phyloP scores from a whole-genome alignment of 2,113 vertebrate genomes.

The Herpailurus yagouaroundi region DNA sequence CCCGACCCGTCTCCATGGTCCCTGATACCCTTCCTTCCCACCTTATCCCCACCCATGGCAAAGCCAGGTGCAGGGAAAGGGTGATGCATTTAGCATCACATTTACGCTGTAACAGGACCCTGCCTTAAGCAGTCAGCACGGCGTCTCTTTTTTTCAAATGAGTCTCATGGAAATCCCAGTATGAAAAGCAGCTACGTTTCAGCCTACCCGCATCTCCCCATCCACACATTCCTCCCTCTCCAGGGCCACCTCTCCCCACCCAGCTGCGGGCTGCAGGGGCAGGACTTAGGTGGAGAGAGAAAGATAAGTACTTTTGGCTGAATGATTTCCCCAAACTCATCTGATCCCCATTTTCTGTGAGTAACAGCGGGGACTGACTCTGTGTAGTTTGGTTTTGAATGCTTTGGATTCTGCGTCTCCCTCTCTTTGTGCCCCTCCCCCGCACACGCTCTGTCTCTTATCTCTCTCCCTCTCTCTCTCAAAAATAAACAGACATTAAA shows the following conservation, averaged over 20 bases:
- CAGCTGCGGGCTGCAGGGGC: neutral
- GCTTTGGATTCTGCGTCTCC: too few relatives aligned
- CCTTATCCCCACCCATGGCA: too few relatives aligned
- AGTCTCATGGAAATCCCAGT: neutral
- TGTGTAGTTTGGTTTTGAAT: too few relatives aligned
- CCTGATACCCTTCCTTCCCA: neutral
- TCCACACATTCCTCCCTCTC: rapidly evolving
- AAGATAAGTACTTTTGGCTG: neutral
- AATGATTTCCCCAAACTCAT: neutral
- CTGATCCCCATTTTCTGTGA: neutral
- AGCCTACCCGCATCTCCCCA: neutral
- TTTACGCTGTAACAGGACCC: neutral
- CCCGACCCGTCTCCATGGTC: neutral
- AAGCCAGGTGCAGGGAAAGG: neutral
- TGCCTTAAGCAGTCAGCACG: neutral
- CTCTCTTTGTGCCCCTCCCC: too few relatives aligned
- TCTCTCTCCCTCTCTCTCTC: too few relatives aligned
- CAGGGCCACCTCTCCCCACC: neutral
- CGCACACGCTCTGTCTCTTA: too few relatives aligned
- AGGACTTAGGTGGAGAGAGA: neutral
- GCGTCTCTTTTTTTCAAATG: neutral
- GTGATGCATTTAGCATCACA: too few relatives aligned
- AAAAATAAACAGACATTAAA: too few relatives aligned
- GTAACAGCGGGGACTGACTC: too few relatives aligned
- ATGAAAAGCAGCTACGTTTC: neutral